A percentile compares a stretch with the other conserved stretches of the same genome.
Conservation (phyloP, 2,888 invertebrate genomes). For the Chrysomela aeneicollis region DNA sequence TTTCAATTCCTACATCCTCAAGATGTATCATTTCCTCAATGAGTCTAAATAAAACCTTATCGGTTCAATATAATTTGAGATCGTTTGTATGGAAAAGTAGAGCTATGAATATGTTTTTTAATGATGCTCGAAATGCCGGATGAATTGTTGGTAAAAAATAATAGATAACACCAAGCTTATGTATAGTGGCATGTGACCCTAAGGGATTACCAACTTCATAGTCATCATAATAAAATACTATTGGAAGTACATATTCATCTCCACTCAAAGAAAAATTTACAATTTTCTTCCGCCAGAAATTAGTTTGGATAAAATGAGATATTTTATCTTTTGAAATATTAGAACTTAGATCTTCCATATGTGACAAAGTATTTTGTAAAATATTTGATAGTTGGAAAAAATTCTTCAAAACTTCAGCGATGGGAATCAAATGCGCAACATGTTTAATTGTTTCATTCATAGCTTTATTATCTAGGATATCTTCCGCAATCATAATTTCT, state of each 20-base stretch:
- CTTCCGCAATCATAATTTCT: slow-evolving; percentile 2
- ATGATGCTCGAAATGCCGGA: slow-evolving; percentile 1
- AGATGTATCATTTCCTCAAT: slow-evolving; percentile 19
- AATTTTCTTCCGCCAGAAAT: background rate
- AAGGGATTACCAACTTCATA: slow-evolving; percentile 2
- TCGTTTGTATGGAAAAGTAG: slow-evolving; percentile 20
- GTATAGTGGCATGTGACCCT: slow-evolving; percentile 1
- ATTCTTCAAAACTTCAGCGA: background rate
- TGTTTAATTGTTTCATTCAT: background rate
- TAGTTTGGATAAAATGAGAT: background rate
- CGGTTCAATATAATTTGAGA: slow-evolving; percentile 22
- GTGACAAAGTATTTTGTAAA: background rate
- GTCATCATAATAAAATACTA: slow-evolving; percentile 10
- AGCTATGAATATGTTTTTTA: slow-evolving; percentile 18
- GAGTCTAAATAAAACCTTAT: slow-evolving; percentile 14
- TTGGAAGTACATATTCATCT: slow-evolving; percentile 3
- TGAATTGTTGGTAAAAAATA: slow-evolving; percentile 12
- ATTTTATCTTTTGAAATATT: background rate
- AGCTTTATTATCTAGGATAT: background rate
- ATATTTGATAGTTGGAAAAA: background rate
- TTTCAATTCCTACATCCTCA: slow-evolving; percentile 5
- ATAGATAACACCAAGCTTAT: background rate
- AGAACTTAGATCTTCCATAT: background rate
- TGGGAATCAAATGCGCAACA: background rate
- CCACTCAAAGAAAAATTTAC: background rate